phyloP scores from a whole-genome alignment of 2,888 invertebrate species.

The Herminia tarsipennalis region DNA sequence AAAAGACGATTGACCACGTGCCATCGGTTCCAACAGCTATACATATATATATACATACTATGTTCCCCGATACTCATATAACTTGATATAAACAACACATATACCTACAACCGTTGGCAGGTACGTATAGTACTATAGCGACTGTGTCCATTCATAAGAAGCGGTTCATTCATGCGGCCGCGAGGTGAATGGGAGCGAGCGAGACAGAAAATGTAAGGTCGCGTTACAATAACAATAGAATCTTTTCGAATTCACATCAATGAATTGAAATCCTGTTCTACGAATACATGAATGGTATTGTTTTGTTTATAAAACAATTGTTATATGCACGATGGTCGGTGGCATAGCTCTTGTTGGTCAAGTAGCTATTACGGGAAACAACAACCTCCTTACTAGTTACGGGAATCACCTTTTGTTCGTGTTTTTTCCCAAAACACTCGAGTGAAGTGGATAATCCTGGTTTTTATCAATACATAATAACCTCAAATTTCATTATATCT shows the following conservation, averaged over 20 bases:
- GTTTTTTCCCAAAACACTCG: constrained; percentile 28
- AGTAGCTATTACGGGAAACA: constrained; percentile 57
- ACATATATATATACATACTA: constrained; percentile 49
- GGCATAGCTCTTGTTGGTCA: constrained; percentile 46
- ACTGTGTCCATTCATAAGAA: constrained; percentile 84
- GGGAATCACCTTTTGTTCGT: constrained; percentile 39
- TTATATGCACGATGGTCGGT: constrained; percentile 51
- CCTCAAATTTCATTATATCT: no score
- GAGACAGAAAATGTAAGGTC: constrained; percentile 73
- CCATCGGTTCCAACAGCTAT: constrained; percentile 52
- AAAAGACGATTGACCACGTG: constrained; percentile 72
- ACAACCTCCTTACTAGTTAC: constrained; percentile 42
- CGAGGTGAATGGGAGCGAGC: constrained; percentile 81
- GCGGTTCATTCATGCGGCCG: constrained; percentile 82
- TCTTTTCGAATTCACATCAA: constrained; percentile 65
- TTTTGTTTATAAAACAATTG: constrained; percentile 75
- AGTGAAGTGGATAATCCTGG: constrained; percentile 3
- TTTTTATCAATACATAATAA: no score
- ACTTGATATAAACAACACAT: constrained; percentile 64
- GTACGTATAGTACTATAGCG: constrained; percentile 80
- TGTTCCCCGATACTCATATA: constrained; percentile 56
- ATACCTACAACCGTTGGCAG: constrained; percentile 59
- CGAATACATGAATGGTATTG: constrained; percentile 70
- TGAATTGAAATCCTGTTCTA: constrained; percentile 71
- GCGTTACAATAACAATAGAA: constrained; percentile 77